Conservation (phyloP, 2,888 invertebrate genomes). For the Exephanes ischioxanthus region DNA sequence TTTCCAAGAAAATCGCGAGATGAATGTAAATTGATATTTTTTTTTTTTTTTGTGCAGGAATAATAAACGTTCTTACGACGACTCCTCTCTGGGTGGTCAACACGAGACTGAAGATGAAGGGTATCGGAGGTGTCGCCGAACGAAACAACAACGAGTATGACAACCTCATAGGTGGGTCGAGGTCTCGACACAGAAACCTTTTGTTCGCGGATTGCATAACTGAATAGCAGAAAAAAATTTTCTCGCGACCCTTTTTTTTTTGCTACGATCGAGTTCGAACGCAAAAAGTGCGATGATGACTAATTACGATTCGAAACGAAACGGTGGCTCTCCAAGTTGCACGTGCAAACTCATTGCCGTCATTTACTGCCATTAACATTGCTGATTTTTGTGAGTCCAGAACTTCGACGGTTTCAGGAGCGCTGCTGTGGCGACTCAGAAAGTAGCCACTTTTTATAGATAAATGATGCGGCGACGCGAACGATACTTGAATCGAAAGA, state of each 20-base stretch:
- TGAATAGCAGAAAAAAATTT: neutral
- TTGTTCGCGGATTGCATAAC: neutral
- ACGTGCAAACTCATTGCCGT: neutral
- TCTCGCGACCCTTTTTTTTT: neutral
- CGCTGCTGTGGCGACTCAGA: neutral
- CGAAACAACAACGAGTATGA: conserved; percentile 76
- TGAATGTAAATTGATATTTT: conserved; percentile 29
- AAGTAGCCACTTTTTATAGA: conserved; percentile 38
- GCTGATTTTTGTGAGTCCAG: conserved; percentile 7
- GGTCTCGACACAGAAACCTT: neutral
- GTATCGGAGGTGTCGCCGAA: conserved; percentile 82
- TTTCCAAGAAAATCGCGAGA: neutral
- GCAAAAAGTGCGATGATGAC: neutral
- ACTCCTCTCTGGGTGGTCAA: conserved; percentile 98
- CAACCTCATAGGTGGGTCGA: conserved; percentile 79
- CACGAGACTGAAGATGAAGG: conserved; percentile 93
- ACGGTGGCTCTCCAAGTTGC: neutral
- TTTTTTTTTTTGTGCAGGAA: conserved; percentile 82
- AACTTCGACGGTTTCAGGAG: conserved; percentile 31
- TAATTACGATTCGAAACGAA: neutral
- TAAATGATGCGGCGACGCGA: conserved; percentile 2
- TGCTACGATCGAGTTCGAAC: neutral
- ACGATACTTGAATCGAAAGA: neutral
- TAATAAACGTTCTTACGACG: conserved; percentile 93
- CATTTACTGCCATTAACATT: neutral